Evolutionary conservation across 2,888 invertebrate species (phyloP).

Genomic region (Lydus trimaculatus): DNA sequence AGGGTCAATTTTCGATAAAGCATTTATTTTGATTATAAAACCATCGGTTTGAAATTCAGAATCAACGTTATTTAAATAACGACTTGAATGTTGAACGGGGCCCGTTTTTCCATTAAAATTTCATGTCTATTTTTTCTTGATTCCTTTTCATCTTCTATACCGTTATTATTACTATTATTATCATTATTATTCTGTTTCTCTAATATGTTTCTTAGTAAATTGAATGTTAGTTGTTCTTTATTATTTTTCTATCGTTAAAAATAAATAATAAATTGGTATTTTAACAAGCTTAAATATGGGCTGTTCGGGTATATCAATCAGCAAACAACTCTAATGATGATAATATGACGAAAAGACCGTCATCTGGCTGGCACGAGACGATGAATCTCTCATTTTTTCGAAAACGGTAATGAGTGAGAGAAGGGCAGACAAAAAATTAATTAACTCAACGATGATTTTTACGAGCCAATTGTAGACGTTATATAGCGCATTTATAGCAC

Average conservation of each 20-base stretch:
- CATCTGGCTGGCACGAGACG: background rate
- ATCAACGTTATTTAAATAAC: background rate
- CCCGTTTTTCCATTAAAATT: background rate
- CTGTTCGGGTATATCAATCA: constrained; percentile 20
- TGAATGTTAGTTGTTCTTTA: background rate
- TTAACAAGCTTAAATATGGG: constrained; percentile 24
- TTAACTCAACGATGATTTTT: background rate
- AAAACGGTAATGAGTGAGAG: background rate
- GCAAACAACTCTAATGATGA: constrained; percentile 9
- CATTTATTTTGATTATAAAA: constrained; percentile 1
- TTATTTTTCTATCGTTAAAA: constrained; percentile 14
- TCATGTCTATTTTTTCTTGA: background rate
- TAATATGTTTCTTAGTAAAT: background rate
- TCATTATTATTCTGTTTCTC: background rate
- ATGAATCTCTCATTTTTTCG: background rate
- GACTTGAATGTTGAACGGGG: background rate
- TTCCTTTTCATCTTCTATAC: background rate
- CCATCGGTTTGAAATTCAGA: background rate
- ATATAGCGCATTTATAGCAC: background rate
- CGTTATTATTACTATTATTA: background rate
- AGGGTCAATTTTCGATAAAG: background rate
- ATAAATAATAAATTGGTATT: constrained; percentile 20
- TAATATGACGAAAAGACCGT: background rate
- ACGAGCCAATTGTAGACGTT: background rate
- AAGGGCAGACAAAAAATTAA: constrained; percentile 9